Conservation (phyloP, 2,888 invertebrate genomes). For the Drosophila mimetica region DNA sequence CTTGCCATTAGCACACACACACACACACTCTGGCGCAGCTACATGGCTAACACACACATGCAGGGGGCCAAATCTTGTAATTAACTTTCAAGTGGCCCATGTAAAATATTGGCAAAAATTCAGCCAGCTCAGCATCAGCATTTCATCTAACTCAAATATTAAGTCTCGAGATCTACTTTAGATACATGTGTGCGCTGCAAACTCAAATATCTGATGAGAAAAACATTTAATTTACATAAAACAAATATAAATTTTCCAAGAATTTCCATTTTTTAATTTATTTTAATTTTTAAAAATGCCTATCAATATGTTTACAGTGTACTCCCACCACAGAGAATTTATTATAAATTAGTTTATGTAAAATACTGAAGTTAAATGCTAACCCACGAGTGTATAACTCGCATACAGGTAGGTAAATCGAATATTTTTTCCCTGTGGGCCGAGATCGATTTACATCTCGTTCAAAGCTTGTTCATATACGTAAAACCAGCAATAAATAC, state of each 20-base stretch:
- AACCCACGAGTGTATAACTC: not conserved
- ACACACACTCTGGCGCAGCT: constrained; percentile 17
- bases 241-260: constrained; percentile 8
- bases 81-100: constrained; percentile 67
- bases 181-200: not conserved
- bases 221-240: constrained; percentile 9
- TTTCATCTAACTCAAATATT: constrained; percentile 46
- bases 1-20: constrained; percentile 47
- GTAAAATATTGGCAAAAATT: constrained; percentile 64
- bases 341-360: not conserved
- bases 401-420: not conserved
- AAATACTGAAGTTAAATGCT: not conserved
- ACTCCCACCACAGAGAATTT: not conserved
- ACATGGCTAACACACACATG: constrained; percentile 13
- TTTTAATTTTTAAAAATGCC: too few relatives aligned
- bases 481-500: constrained; percentile 16
- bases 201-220: constrained; percentile 5
- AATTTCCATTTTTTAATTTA: too few relatives aligned
- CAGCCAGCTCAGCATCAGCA: constrained; percentile 42
- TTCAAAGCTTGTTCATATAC: constrained; percentile 1
- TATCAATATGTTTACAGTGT: accelerated
- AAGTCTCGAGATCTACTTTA: constrained; percentile 52
- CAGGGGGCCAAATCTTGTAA: constrained; percentile 53
- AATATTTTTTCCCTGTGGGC: not conserved
- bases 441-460: not conserved